Percentiles rank a stretch among this genome's conserved stretches.
Evolutionary conservation across 1,140 invertebrate species (phyloP).

Genomic region (Ceratitis capitata): DNA sequence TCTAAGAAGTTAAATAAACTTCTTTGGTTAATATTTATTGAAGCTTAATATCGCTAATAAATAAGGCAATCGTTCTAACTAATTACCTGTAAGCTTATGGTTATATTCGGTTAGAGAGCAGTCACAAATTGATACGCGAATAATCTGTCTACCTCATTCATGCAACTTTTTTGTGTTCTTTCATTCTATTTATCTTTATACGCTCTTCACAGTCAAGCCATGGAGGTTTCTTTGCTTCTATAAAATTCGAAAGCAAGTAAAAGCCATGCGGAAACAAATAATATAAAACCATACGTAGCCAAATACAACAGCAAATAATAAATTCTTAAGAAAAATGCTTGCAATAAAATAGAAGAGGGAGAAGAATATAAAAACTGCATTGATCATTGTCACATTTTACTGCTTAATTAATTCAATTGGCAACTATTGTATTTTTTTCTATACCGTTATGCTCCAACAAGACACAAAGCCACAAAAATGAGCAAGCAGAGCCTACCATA

Average conservation of each 20-base stretch:
- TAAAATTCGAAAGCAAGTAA: not conserved
- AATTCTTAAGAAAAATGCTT: not conserved
- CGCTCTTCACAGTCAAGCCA: too few relatives aligned
- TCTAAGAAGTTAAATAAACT: too few relatives aligned
- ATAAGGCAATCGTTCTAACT: too few relatives aligned
- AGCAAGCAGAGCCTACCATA: not conserved
- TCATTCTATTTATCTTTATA: too few relatives aligned
- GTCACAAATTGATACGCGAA: too few relatives aligned
- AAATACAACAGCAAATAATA: not conserved
- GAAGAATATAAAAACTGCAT: not conserved
- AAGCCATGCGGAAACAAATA: not conserved
- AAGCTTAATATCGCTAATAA: too few relatives aligned
- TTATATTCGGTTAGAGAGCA: too few relatives aligned
- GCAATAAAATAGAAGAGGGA: not conserved
- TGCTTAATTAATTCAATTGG: constrained; percentile 24
- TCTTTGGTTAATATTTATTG: too few relatives aligned
- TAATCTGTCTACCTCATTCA: too few relatives aligned
- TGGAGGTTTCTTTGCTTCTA: not conserved
- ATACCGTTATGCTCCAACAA: not conserved
- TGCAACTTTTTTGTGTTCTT: too few relatives aligned
- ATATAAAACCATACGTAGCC: not conserved
- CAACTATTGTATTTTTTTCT: not conserved
- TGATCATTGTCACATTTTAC: constrained; percentile 32
- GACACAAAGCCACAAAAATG: not conserved
- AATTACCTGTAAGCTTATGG: too few relatives aligned